Evolutionary conservation across 2,888 invertebrate genomes (phyloP), one percentile per base, ranked within the genome.

Genomic region (Dolichopus griseipennis): DNA sequence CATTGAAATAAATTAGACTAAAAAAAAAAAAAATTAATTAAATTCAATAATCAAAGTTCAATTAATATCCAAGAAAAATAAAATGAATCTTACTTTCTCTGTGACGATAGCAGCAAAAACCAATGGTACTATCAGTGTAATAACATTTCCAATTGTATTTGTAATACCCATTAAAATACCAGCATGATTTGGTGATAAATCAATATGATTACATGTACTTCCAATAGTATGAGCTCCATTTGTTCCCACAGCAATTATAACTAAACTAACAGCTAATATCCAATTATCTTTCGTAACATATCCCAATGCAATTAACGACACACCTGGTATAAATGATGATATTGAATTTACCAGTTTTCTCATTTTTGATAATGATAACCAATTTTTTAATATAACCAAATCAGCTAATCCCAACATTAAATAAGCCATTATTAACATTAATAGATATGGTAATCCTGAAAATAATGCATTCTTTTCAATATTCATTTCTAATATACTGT

Each of bases 91-190:
- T 64, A 73, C 73, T 69, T 71, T 71, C 65, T 74, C 76, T 52
- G 68, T 67, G 3, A 86, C 83, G n/a, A 88, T 77, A 9, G 81
- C 73, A 33, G 84, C 84, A 0, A 84, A 84, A 10, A 83, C 75
- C 3, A 85, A 72, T 0, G 88, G 87, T 0, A 86, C 85, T 2
- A 87, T 71, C 65, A 88, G 83, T 4, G 86, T 85, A 69, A 85
- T 84, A n/a, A 86, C 74, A 73, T 85, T 87, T 0, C 86, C 85
- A 5, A 82, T 76, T 5, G 84, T 83, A 75, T 88, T 88, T 0
- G 85, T 85, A 65, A 88, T 82, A 1, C 87, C 88, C 86, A 88
- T 87, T 65, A 88, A 76, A 9, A 85, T 83, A 1, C 87, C 88
- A 1, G 88, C 85, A 74, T 85, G 87, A 73, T 85, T 86, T 1